Base-by-base conservation (phyloP, 2,113 vertebrate species). In the Rhinichthys klamathensis region DNA sequence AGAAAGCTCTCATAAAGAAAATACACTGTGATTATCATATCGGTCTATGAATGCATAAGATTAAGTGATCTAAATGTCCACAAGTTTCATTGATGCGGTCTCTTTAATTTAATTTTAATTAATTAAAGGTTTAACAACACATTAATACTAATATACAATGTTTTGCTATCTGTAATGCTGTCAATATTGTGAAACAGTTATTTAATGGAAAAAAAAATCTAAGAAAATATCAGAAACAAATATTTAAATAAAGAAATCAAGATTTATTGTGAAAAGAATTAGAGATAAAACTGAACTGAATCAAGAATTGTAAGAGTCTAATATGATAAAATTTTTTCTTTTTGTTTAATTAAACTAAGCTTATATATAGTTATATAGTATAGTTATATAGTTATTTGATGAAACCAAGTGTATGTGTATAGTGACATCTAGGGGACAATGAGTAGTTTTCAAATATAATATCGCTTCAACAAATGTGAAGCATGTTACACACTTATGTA, bases 371-470 rank as follows among this genome's bases (percentile, higher is more conserved):
- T 8, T 41, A 8, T 0, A 41, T 41, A 2, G 7, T 2, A 9
- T 41, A 9, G 9, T 9, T 41, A 9, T 41, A 7, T 41, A 9
- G 38, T 9, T 46, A 49, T 67, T 21, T 80, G 41, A 49, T 67
- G 25, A 70, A 23, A 23, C 21, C 15, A 18, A 2, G 32, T 35
- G 9, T 21, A 3, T 0, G 25, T 81, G 18, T 30, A 12, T 21
- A 49, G 4, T 7, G 44, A 69, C 80, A 65, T 69, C 79, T 81
- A 81, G 61, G 18, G 80, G 80, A 69, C 74, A 32, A 21, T 41
- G 69, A 30, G 27, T 32, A 30, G 16, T 54, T 30, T 76, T 54
- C 44, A 27, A 54, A 30, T 27, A 18, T 2, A 75, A 16, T 15
- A 56, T 7, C 8, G 6, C 54, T 38, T 69, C 16, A 35, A 9